phyloP scores from a whole-genome alignment of 1,140 invertebrate genomes.

The Pararge aegeria region DNA sequence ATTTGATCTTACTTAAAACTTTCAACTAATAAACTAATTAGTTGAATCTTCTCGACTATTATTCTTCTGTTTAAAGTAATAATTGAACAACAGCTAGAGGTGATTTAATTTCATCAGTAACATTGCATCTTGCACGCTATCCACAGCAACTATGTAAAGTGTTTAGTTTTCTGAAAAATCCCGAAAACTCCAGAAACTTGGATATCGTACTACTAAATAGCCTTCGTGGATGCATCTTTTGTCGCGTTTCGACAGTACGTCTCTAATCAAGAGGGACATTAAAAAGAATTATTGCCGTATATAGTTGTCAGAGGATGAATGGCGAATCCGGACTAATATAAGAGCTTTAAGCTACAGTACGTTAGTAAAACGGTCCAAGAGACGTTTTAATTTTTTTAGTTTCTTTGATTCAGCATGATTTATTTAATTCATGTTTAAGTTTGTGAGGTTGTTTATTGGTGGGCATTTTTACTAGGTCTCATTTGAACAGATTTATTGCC shows the following conservation, averaged over 20 bases:
- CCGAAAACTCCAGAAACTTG: background rate
- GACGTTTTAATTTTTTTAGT: conserved; percentile 1
- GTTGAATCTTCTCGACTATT: no score
- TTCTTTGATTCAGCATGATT: no score
- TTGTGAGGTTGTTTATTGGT: no score
- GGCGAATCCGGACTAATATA: conserved; percentile 45
- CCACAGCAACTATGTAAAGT: background rate
- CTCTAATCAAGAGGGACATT: conserved; percentile 69
- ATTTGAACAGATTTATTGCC: no score
- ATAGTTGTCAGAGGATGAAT: conserved; percentile 64
- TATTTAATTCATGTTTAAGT: no score
- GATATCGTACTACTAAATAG: conserved; percentile 33
- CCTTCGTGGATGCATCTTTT: conserved; percentile 53
- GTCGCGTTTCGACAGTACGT: conserved; percentile 51
- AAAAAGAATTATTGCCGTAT: conserved; percentile 71
- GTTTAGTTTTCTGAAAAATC: background rate
- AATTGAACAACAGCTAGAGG: no score
- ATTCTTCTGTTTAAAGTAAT: no score
- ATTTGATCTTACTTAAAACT: no score
- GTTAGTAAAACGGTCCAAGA: conserved; percentile 15
- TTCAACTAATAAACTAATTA: no score
- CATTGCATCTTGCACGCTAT: no score
- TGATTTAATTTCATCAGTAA: no score
- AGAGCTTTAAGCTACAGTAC: conserved; percentile 26
- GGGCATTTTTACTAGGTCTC: no score